phyloP scores from a whole-genome alignment of 2,888 invertebrate species.

The Drosophila subsilvestris region DNA sequence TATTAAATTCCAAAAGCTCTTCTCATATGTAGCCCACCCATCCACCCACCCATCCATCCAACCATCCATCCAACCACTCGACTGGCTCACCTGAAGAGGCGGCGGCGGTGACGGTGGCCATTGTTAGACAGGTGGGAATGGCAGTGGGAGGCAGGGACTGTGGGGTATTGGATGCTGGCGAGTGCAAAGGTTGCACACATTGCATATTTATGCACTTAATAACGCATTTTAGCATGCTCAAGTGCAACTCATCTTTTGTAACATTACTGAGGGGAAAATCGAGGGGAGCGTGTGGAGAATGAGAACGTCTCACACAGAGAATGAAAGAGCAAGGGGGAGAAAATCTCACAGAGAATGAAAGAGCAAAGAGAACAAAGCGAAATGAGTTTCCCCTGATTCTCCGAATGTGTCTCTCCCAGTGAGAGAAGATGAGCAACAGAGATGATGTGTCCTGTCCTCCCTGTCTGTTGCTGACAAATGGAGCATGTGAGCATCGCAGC shows the following conservation, averaged over 20 bases:
- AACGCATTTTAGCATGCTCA: slow-evolving; percentile 79
- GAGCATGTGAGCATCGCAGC: slow-evolving; percentile 62
- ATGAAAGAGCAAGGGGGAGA: neutral
- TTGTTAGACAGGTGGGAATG: slow-evolving; percentile 49
- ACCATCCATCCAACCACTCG: slow-evolving; percentile 26
- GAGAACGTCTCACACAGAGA: slow-evolving; percentile 2
- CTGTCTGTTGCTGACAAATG: slow-evolving; percentile 64
- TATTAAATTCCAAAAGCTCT: slow-evolving; percentile 77
- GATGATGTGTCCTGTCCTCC: slow-evolving; percentile 24
- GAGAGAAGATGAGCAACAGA: slow-evolving; percentile 15
- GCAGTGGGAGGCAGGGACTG: neutral
- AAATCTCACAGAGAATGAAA: neutral
- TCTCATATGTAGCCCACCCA: slow-evolving; percentile 43
- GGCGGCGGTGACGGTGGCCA: slow-evolving; percentile 10
- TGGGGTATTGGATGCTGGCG: slow-evolving; percentile 11
- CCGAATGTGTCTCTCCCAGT: slow-evolving; percentile 32
- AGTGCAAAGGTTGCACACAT: slow-evolving; percentile 55
- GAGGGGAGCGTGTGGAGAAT: neutral
- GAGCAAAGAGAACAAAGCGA: slow-evolving; percentile 18
- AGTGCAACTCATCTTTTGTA: slow-evolving; percentile 79
- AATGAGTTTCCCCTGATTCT: slow-evolving; percentile 27
- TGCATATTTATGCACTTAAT: slow-evolving; percentile 81
- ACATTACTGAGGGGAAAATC: slow-evolving; percentile 30
- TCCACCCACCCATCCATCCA: slow-evolving; percentile 5
- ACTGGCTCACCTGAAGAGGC: slow-evolving; percentile 60